Conservation (phyloP, 2,888 invertebrate genomes). For the Stenurella melanura region DNA sequence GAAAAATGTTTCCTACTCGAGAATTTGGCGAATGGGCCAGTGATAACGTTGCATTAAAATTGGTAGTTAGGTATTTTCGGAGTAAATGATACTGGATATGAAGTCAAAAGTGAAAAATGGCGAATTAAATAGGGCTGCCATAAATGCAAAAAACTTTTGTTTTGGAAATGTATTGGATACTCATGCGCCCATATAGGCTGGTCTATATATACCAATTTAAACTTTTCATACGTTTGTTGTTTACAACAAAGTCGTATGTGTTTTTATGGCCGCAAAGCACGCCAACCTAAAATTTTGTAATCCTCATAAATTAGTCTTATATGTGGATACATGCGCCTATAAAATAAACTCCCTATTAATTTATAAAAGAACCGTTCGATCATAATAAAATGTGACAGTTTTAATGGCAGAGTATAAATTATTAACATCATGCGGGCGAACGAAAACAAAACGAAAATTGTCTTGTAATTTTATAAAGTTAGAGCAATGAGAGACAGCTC, state of each 20-base stretch:
- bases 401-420: conserved; percentile 40
- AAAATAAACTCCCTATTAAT: conserved; percentile 32
- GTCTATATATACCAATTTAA: background rate
- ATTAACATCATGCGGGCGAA: conserved; percentile 41
- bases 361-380: conserved; percentile 43
- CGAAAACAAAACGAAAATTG: conserved; percentile 37
- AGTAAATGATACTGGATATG: too few species aligned
- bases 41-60: too few species aligned
- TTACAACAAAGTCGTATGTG: background rate
- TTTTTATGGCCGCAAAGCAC: conserved; percentile 29
- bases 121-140: too few species aligned
- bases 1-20: too few species aligned
- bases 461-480: conserved; percentile 18
- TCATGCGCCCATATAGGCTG: too few species aligned
- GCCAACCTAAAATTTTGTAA: conserved; percentile 37
- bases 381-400: conserved; percentile 49
- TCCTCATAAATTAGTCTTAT: conserved; percentile 33
- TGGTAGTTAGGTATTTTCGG: too few species aligned
- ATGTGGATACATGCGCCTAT: conserved; percentile 33
- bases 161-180: too few species aligned
- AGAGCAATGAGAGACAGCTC: background rate
- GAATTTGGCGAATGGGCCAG: too few species aligned
- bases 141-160: too few species aligned
- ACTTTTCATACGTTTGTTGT: background rate
- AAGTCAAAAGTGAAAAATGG: too few species aligned